These are phyloP conservation scores for Lagenorhynchus albirostris DNA, from an alignment of 2,113 vertebrate species.

Conservation along the genomic window DNA sequence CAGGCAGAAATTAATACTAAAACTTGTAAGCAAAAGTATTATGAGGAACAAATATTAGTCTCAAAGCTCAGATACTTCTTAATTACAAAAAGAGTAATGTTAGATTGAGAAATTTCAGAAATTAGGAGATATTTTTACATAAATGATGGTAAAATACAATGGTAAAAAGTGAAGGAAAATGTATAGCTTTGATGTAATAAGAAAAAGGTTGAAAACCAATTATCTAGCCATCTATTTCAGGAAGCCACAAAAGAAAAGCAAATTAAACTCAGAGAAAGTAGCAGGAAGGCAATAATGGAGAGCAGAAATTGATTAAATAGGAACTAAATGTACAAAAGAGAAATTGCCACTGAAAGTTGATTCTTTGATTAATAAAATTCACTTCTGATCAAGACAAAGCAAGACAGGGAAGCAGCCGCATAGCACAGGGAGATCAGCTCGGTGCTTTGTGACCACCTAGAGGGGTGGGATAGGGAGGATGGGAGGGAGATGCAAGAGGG, in stretches of 20 bases:
- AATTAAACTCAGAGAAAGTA: background rate
- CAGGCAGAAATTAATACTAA: background rate
- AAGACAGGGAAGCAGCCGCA: no score
- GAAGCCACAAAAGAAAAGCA: background rate
- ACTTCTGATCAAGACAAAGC: background rate
- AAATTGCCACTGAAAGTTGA: background rate
- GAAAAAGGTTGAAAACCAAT: background rate
- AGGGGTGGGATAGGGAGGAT: no score
- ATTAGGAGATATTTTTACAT: background rate
- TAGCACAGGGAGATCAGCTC: no score
- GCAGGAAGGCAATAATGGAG: background rate
- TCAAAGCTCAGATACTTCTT: background rate
- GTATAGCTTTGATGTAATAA: background rate
- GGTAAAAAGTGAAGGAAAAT: background rate
- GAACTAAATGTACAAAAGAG: background rate
- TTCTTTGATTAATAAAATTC: background rate
- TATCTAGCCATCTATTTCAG: background rate
- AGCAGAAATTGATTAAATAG: background rate
- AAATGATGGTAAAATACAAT: background rate
- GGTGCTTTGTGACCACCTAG: no score
- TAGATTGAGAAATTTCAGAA: background rate
- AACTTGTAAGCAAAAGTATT: background rate
- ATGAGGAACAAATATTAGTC: background rate
- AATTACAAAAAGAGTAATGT: background rate
- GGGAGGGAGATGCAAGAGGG: no score